These are phyloP conservation scores for Ceratosolen solmsi DNA, from an alignment of 1,140 invertebrate genomes.

Conservation along the genomic window DNA sequence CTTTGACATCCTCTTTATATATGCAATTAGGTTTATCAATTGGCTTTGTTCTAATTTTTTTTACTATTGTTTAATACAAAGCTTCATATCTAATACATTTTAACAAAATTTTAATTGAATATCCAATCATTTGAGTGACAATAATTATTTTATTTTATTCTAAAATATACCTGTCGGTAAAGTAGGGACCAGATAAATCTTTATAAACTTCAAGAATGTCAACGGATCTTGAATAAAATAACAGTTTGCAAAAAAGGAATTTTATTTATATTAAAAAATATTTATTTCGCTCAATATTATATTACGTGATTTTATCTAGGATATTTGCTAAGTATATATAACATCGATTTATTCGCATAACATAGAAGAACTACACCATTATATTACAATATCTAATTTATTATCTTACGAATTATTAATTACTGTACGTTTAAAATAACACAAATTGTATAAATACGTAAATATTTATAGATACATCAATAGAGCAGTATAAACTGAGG, in stretches of 20 bases:
- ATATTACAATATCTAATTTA: too few relatives aligned
- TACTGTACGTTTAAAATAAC: too few relatives aligned
- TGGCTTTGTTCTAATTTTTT: background rate
- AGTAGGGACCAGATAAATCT: constrained; percentile 30
- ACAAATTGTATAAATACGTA: too few relatives aligned
- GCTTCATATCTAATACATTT: too few relatives aligned
- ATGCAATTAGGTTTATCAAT: background rate
- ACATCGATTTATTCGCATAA: too few relatives aligned
- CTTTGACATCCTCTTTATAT: background rate
- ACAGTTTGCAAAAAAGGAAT: background rate
- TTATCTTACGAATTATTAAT: too few relatives aligned
- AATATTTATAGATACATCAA: too few relatives aligned
- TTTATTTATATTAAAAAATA: background rate
- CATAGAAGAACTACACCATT: too few relatives aligned
- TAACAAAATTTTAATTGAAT: background rate
- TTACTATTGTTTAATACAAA: background rate
- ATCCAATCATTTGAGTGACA: background rate
- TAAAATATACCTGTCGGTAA: constrained; percentile 30
- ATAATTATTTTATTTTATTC: background rate
- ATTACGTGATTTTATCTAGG: too few relatives aligned
- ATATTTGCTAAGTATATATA: too few relatives aligned
- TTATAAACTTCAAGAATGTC: background rate
- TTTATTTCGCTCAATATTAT: too few relatives aligned
- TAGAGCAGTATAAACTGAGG: too few relatives aligned
- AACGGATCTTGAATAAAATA: background rate